Base-by-base conservation (phyloP, 2,888 invertebrate genomes). In the Ecliptopera silaceata region DNA sequence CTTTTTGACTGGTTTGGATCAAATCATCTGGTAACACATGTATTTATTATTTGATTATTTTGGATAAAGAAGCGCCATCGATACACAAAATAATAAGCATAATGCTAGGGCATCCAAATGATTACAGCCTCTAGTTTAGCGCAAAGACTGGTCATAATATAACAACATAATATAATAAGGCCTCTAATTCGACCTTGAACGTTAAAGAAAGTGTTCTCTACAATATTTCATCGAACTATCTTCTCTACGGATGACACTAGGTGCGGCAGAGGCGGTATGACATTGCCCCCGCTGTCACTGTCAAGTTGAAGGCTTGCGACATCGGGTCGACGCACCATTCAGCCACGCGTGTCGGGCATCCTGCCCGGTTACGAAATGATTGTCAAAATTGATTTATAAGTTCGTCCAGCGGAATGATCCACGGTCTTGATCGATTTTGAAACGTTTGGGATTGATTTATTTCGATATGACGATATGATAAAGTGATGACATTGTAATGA, bases 231-330 rank as follows among this genome's bases (percentile, higher is more conserved):
- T 47, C 47, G 47, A 52, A 61, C 63, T 57, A 42, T 42, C 22
- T 57, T 58, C 45, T 42, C 22, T 57, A 59, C 45, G 56, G 56
- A 47, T 52, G 63, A 49, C 58, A 66, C 54, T 52, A 64, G 64
- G 55, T 44, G 6, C 6, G 26, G 26, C 10, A n/a, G 26, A 4
- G 26, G 55, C 50, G 46, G 46, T 48, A 51, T 63, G 61, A 64
- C 63, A 63, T 64, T 66, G 65, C 65, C 61, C 63, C 56, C 57
- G 56, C 51, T 59, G 63, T 64, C 57, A 64, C 56, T 60, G 53
- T 61, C 61, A 61, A 66, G 64, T 66, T 66, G 63, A 66, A 64
- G 66, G 64, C 59, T 59, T 59, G 46, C 59, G 54, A 43, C 50
- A 55, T 41, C 58, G 48, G 56, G 60, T 62, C 62, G 58, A 52